Conservation (phyloP, 92 coral and sea anemone species). For the Parazoanthus darwini region DNA sequence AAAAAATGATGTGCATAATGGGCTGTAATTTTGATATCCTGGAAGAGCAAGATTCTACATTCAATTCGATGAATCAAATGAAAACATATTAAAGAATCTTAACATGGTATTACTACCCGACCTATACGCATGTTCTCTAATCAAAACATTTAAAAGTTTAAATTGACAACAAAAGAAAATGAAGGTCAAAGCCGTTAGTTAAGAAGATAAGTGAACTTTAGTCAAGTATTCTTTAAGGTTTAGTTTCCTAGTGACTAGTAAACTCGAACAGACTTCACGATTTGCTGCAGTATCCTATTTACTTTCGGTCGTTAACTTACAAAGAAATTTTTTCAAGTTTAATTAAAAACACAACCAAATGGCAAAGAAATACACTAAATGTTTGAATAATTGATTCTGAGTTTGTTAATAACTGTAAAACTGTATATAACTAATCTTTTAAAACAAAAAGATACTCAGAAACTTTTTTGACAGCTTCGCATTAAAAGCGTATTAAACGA, state of each 20-base stretch:
- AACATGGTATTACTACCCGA: not conserved
- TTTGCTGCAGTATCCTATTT: conserved; percentile 13
- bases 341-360: conserved; percentile 44
- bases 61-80: not conserved
- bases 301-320: conserved; percentile 19
- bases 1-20: conserved; percentile 6
- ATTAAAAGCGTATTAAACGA: conserved; percentile 20
- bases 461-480: conserved; percentile 26
- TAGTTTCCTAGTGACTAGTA: conserved; percentile 27
- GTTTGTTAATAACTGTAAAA: conserved; percentile 39
- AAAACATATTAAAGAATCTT: not conserved
- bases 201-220: not conserved
- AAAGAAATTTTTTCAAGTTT: conserved; percentile 36
- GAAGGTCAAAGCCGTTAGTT: not conserved
- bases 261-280: not conserved
- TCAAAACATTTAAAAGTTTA: not conserved
- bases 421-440: not conserved
- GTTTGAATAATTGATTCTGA: conserved; percentile 45
- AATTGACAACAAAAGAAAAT: conserved; percentile 2
- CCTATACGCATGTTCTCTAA: not conserved
- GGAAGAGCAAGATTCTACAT: not conserved
- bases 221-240: not conserved
- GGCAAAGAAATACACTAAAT: conserved; percentile 37
- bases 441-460: conserved; percentile 21
- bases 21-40: not conserved